Base-by-base conservation (phyloP, 2,797 vertebrate species). In the Helarctos malayanus region DNA sequence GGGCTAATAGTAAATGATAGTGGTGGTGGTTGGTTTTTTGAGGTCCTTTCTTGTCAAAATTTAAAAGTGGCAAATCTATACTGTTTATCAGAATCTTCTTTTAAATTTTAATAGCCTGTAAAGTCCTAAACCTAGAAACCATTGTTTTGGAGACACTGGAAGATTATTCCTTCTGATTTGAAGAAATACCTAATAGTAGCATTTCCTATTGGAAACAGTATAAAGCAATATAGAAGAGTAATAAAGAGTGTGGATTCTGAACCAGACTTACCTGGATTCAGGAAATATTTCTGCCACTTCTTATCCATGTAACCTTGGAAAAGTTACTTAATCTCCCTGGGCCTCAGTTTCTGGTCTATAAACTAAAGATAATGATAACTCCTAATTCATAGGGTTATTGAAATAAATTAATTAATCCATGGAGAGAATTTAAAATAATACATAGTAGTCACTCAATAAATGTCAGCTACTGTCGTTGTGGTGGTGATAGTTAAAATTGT, bases 361-460 rank as follows among this genome's bases (percentile, higher is more conserved):
- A 47, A 56, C 79, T 86, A 35, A 19, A 84, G 56, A 61, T 63
- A 88, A 52, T 41, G 61, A 68, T 86, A 90, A 56, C 7, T 68
- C 6, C 11, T 89, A 11, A 19, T 94, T 89, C 52, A 61, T 63
- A 71, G 49, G 8, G 45, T 75, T 93, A 84, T 38, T 57, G 47
- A 88, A 84, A 90, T 93, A 81, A 83, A 61, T 59, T 57, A 69
- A 86, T 81, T 61, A 80, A 91, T 38, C 45, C n/a, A 57, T 59
- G n/a, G 83, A 85, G 96, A 76, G 6, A n/a, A 86, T 56, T 71
- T 88, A 88, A 95, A 80, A 69, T 87, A 94, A 54, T 73, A 69
- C 29, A 49, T 13, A 32, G 19, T 57, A 80, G 61, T 54, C 18
- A 57, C 73, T 65, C 41, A 21, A 3, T 73, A 82, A 78, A 16